phyloP scores from a whole-genome alignment of 2,888 invertebrate species.

The Unio delphinus region DNA sequence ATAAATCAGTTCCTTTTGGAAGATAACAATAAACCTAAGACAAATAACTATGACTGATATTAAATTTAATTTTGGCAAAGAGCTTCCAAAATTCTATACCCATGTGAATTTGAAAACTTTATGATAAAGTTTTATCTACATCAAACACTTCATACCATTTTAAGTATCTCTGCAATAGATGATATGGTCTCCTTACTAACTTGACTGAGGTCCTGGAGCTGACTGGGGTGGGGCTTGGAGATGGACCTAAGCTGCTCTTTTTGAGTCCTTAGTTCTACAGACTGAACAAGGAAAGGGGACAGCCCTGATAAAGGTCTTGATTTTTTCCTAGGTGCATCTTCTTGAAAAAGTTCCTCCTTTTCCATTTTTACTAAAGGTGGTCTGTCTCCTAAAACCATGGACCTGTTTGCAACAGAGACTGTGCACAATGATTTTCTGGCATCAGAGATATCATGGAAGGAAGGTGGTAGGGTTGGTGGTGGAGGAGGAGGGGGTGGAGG shows the following conservation, averaged over 20 bases:
- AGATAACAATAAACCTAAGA: too few species aligned
- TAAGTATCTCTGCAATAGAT: constrained; percentile 60
- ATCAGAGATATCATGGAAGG: not conserved
- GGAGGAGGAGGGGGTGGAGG: constrained; percentile 41
- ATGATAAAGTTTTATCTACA: not conserved
- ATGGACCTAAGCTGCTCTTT: constrained; percentile 51
- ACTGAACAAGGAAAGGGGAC: constrained; percentile 45
- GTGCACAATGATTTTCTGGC: not conserved
- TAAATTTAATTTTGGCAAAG: not conserved
- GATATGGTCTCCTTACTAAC: constrained; percentile 42
- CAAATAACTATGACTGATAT: not conserved
- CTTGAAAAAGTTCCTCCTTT: too few species aligned
- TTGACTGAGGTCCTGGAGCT: constrained; percentile 45
- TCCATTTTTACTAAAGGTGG: too few species aligned
- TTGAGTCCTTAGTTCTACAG: constrained; percentile 50
- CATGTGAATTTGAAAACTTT: not conserved
- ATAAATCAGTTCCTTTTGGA: too few species aligned
- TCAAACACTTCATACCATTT: constrained; percentile 49
- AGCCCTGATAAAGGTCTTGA: constrained; percentile 20
- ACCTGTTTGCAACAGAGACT: not conserved
- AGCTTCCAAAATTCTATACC: not conserved
- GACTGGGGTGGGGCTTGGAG: constrained; percentile 49
- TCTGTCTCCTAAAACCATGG: too few species aligned
- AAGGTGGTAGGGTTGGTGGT: constrained; percentile 23
- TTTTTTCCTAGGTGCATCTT: not conserved